These are phyloP conservation scores for Latrodectus geometricus DNA, from an alignment of 1,140 invertebrate species.

Conservation along the genomic window DNA sequence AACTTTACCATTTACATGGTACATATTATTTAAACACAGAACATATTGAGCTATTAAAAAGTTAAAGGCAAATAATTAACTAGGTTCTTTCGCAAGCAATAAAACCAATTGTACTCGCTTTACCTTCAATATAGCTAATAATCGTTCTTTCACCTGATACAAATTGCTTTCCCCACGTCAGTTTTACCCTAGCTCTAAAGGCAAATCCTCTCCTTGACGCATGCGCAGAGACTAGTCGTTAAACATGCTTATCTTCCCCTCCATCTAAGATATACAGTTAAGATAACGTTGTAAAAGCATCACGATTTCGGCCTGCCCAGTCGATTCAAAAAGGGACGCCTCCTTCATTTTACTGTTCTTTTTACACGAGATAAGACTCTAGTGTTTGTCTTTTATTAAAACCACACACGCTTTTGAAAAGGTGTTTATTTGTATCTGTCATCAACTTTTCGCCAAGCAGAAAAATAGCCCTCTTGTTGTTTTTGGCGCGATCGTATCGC, in stretches of 20 bases:
- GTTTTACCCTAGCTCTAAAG: too few relatives aligned
- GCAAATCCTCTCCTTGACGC: neutral
- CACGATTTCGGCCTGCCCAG: neutral
- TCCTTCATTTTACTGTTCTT: neutral
- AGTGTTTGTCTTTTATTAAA: slow-evolving; percentile 1
- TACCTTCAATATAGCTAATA: too few relatives aligned
- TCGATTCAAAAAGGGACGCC: neutral
- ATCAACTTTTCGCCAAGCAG: neutral
- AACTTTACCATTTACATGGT: too few relatives aligned
- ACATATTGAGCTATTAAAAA: too few relatives aligned
- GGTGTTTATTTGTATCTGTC: slow-evolving; percentile 1
- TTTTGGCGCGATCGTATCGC: neutral
- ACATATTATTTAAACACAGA: too few relatives aligned
- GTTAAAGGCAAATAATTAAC: too few relatives aligned
- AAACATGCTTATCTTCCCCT: neutral
- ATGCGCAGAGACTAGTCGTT: neutral
- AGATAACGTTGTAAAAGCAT: neutral
- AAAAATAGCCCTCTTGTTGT: neutral
- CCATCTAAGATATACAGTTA: neutral
- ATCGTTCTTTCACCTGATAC: too few relatives aligned
- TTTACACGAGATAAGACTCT: neutral
- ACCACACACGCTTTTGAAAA: neutral
- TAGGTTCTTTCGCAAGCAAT: too few relatives aligned
- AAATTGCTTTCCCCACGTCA: too few relatives aligned
- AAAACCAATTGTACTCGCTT: too few relatives aligned